Evolutionary conservation across 2,113 vertebrate genomes (phyloP), one percentile per base, ranked within the genome.

Genomic region (Excalfactoria chinensis): DNA sequence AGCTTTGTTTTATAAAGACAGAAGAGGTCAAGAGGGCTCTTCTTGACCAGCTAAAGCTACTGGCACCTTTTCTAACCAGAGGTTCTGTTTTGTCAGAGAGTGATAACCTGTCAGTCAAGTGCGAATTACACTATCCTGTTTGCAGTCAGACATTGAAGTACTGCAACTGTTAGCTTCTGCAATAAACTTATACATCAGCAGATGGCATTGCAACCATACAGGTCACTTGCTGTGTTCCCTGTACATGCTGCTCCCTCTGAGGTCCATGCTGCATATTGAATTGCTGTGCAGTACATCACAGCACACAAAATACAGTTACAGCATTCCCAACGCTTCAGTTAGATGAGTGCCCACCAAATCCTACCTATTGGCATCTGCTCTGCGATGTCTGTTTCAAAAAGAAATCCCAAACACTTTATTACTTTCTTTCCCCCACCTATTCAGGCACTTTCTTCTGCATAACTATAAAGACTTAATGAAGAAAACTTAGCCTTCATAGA

Each of bases 161-260:
- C 12, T 5, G 46, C 30, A 7, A 9, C 10, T 32, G 64, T 12
- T n/a, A 13, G 51, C n/a, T 44, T 28, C 75, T 86, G 94, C 77
- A 93, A 69, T 63, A 30, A 86, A 30, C 25, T 3, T 10, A 12
- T 0, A 3, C 5, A 37, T 94, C 97, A 95, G 94, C 79, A 98
- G 97, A 79, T 95, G 97, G 97, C 92, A 88, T 7, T 53, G 77
- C 19, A 74, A 44, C 10, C 83, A 40, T 12, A 22, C 5, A 9
- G 41, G 77, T 35, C 51, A 37, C 7, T 62, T 21, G 32, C 68
- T 55, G 6, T 0, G 19, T 20, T 30, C 9, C 0, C 35, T 2
- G 28, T 37, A 35, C 40, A 4, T 10, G 5, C 13, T 26, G 14
- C 44, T 25, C 28, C 46, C 56, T 63, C 0, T 2, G 19, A 64